Percentiles rank a stretch among this genome's conserved stretches.
These are phyloP conservation scores for Coregonus ussuriensis DNA, from an alignment of 2,797 vertebrate genomes.

Conservation along the genomic window DNA sequence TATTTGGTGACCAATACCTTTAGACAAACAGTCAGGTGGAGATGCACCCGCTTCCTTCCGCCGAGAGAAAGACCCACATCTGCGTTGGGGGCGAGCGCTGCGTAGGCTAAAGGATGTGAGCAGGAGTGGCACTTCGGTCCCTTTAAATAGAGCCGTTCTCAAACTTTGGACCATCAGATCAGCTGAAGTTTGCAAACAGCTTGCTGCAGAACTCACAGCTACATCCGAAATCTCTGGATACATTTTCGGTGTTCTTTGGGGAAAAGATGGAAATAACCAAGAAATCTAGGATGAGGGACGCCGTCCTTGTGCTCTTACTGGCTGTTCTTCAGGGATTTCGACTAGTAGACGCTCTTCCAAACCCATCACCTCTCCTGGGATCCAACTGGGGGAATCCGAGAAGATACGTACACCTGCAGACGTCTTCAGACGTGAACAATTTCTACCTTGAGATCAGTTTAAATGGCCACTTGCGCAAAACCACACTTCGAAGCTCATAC, in stretches of 20 bases:
- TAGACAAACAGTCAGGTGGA: conserved; percentile 54
- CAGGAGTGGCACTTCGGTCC: conserved; percentile 74
- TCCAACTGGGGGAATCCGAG: conserved; percentile 86
- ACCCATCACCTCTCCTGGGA: conserved; percentile 84
- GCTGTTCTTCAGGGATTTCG: conserved; percentile 68
- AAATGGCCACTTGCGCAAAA: conserved; percentile 85
- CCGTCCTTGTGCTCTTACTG: conserved; percentile 69
- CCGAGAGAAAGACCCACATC: conserved; percentile 36
- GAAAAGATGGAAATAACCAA: conserved; percentile 53
- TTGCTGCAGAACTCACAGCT: conserved; percentile 36
- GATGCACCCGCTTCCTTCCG: too few relatives aligned
- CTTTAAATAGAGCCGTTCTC: conserved; percentile 78
- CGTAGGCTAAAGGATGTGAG: conserved; percentile 68
- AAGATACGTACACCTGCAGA: conserved; percentile 88
- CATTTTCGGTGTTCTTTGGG: conserved; percentile 14
- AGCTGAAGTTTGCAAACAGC: conserved; percentile 49
- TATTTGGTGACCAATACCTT: conserved; percentile 57
- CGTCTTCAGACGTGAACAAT: conserved; percentile 83
- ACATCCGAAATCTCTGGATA: not conserved
- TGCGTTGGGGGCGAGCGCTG: conserved; percentile 75
- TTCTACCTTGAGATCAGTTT: conserved; percentile 91
- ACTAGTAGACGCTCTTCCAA: conserved; percentile 68
- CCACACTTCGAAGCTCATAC: conserved; percentile 84
- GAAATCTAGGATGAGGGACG: conserved; percentile 52
- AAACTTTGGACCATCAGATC: conserved; percentile 67